A percentile compares a stretch with the other conserved stretches of the same genome.
Evolutionary conservation across 2,797 vertebrate species (phyloP).

Genomic region (Oceanodroma leucorhoa): DNA sequence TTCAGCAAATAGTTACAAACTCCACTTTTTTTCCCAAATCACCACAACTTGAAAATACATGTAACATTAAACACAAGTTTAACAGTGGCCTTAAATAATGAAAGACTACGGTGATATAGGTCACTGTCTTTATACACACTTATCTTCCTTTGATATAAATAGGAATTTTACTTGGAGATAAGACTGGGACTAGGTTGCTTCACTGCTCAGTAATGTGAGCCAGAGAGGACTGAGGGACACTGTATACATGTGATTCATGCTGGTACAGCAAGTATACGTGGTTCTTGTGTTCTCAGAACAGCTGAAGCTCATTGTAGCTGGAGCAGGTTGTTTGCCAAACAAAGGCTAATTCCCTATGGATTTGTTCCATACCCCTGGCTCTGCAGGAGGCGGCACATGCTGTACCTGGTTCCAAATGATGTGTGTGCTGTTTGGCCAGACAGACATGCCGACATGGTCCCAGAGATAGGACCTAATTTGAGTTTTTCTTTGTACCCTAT

Average conservation of each 20-base stretch:
- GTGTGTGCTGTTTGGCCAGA: background rate
- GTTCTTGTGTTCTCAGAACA: background rate
- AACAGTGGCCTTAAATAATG: background rate
- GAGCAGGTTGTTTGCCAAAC: background rate
- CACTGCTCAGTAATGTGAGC: background rate
- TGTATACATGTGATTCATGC: background rate
- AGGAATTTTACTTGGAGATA: background rate
- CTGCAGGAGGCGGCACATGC: fast-evolving
- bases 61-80: background rate
- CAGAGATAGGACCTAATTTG: background rate
- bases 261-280: background rate
- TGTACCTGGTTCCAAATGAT: background rate
- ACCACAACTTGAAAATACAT: background rate
- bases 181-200: background rate
- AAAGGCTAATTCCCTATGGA: background rate
- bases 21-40: background rate
- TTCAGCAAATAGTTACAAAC: background rate
- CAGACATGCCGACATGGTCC: background rate
- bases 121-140: background rate
- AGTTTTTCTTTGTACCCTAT: background rate
- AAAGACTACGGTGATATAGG: background rate
- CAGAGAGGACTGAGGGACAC: background rate
- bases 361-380: background rate
- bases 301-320: background rate
- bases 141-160: background rate